Percentiles rank a stretch among this genome's conserved stretches.
These are phyloP conservation scores for Leptoteleia sp. DNA, from an alignment of 1,140 invertebrate genomes.

Conservation along the genomic window DNA sequence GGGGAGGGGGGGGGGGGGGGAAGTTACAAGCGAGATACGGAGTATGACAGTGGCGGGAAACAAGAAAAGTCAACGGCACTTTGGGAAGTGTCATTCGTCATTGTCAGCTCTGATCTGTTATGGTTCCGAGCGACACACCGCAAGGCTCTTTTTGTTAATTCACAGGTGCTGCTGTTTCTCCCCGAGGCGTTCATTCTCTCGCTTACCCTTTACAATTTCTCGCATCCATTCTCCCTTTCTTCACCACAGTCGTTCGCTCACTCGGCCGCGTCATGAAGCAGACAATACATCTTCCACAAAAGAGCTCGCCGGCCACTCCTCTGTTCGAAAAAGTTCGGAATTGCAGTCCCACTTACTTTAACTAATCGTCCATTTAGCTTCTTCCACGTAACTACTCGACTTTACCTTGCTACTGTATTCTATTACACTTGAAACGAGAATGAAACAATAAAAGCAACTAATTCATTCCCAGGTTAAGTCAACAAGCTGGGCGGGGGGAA, in stretches of 20 bases:
- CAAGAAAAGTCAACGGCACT: slow-evolving; percentile 73
- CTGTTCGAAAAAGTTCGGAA: slow-evolving; percentile 61
- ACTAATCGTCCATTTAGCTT: slow-evolving; percentile 66
- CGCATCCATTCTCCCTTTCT: slow-evolving; percentile 64
- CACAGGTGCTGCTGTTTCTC: slow-evolving; percentile 68
- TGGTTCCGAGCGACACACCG: slow-evolving; percentile 64
- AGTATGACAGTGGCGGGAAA: slow-evolving; percentile 53
- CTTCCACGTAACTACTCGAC: slow-evolving; percentile 48
- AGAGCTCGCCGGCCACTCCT: slow-evolving; percentile 56
- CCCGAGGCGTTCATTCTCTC: slow-evolving; percentile 58
- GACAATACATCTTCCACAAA: slow-evolving; percentile 72
- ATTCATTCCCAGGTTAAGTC: slow-evolving; percentile 48
- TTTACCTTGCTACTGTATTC: slow-evolving; percentile 53
- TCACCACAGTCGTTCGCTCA: slow-evolving; percentile 64
- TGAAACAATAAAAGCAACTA: slow-evolving; percentile 57
- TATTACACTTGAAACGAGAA: slow-evolving; percentile 58
- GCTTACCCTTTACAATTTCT: slow-evolving; percentile 63
- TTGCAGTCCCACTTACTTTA: slow-evolving; percentile 63
- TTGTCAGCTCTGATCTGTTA: slow-evolving; percentile 74
- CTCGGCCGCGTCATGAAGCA: slow-evolving; percentile 64
- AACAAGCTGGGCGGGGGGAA: slow-evolving; percentile 56
- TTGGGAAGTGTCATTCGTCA: slow-evolving; percentile 74
- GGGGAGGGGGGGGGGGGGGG: too few species aligned
- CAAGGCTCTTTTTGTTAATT: slow-evolving; percentile 73
- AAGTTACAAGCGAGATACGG: too few species aligned